Percentiles rank a stretch among this genome's conserved stretches.
phyloP scores from a whole-genome alignment of 2,113 vertebrate species.

The Zosterops japonicus region DNA sequence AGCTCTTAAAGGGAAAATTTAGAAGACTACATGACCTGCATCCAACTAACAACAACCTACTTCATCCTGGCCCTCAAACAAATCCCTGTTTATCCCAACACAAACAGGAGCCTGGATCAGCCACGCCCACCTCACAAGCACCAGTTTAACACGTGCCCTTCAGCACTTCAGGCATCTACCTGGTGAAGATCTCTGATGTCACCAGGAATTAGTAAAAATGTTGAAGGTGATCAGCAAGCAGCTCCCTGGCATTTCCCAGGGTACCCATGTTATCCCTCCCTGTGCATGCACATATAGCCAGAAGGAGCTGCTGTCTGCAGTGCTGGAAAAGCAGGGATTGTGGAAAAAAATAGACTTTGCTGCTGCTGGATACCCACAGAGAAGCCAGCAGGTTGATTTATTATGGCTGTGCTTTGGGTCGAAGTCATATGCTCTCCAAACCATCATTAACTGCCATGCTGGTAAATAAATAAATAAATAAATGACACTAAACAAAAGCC shows the following conservation, averaged over 20 bases:
- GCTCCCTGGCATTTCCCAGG: background rate
- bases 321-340: rapidly evolving
- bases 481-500: background rate
- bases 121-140: background rate
- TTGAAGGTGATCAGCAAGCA: background rate
- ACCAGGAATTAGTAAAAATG: rapidly evolving
- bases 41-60: background rate
- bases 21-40: background rate
- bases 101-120: background rate
- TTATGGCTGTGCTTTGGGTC: background rate
- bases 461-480: background rate
- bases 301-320: background rate
- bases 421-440: background rate
- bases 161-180: background rate
- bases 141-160: rapidly evolving
- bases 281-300: rapidly evolving
- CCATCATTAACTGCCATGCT: background rate
- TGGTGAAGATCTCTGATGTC: background rate
- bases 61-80: background rate
- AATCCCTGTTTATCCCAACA: background rate
- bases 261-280: rapidly evolving
- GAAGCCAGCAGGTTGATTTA: background rate
- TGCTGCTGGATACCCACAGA: background rate
- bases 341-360: background rate
- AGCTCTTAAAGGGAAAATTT: background rate